Evolutionary conservation across 2,888 invertebrate species (phyloP), one percentile per base, ranked within the genome.

Genomic region (Cynaeus angustus): DNA sequence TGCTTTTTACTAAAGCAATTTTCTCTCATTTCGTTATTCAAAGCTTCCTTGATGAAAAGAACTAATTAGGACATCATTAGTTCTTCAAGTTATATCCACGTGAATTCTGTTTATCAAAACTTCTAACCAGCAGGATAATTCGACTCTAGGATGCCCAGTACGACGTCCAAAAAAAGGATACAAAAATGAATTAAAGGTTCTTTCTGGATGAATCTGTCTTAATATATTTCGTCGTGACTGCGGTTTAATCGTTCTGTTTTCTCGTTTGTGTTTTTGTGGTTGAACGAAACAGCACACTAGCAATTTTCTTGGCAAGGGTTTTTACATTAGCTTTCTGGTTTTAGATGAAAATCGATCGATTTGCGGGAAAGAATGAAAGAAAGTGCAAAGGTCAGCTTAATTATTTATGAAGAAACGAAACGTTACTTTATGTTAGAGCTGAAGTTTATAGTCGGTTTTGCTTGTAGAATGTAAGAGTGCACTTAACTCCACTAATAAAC

Each of bases 181-280:
- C 37, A 41, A 41, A 41, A 46, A 46, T 46, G 21, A 46, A 46
- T 46, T 46, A 16, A 3, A 21, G 43, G 6, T 43, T 37, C n/a
- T 12, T 16, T 46, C 16, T 14, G 14, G 16, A n/a, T 16, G 46
- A n/a, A 46, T 16, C 16, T 9, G 46, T 46, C 46, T 16, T 46
- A 46, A 46, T 46, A 46, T 46, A 46, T 46, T 46, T 46, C 16
- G 14, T 46, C 46, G 8, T 46, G 46, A 13, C 21, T 46, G 16
- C 6, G 46, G 46, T 16, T 46, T 46, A 46, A 46, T 46, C 46
- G 46, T 46, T 12, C 7, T 41, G 41, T 41, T 41, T 41, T 41
- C 12, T 37, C 37, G 37, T 43, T 13, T 9, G 43, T n/a, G n/a
- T n/a, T n/a, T 43, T 43, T 43, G n/a, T 43, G 43, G 7, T 43